Evolutionary conservation across 2,113 vertebrate species (phyloP).

Genomic region (Vanacampus margaritifer): DNA sequence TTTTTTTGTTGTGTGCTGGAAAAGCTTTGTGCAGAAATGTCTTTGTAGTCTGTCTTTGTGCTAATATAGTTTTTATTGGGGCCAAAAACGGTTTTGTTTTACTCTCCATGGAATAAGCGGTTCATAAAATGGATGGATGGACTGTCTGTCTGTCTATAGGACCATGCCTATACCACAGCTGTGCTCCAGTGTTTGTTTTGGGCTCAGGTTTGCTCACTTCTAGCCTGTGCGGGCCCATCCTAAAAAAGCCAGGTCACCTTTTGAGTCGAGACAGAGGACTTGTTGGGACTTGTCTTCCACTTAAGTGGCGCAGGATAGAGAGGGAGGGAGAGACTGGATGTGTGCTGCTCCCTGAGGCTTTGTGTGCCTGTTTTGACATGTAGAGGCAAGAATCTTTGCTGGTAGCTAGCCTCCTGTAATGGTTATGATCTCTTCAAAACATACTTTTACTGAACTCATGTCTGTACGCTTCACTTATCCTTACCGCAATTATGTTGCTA

Average conservation of each 20-base stretch:
- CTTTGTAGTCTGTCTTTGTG: background rate
- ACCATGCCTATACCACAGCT: constrained; percentile 20
- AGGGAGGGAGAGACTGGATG: constrained; percentile 19
- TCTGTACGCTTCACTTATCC: background rate
- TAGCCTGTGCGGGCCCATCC: constrained; percentile 16
- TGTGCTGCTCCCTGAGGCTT: constrained; percentile 12
- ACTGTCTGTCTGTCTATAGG: no score
- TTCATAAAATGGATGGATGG: no score
- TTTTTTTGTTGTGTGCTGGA: background rate
- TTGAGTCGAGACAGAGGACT: constrained; percentile 19
- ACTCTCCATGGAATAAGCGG: background rate
- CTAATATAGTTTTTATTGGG: background rate
- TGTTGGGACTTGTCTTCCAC: constrained; percentile 43
- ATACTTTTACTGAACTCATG: background rate
- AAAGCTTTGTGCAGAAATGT: background rate
- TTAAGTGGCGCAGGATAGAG: constrained; percentile 1
- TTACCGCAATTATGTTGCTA: no score
- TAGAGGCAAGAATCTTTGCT: background rate
- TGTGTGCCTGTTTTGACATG: background rate
- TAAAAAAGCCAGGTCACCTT: background rate
- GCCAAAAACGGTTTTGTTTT: background rate
- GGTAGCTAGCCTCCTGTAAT: background rate
- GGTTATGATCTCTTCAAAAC: background rate
- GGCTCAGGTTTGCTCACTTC: constrained; percentile 25
- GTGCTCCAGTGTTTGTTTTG: constrained; percentile 34